Evolutionary conservation across 2,888 invertebrate genomes (phyloP).

Genomic region (Myopa tessellatipennis): DNA sequence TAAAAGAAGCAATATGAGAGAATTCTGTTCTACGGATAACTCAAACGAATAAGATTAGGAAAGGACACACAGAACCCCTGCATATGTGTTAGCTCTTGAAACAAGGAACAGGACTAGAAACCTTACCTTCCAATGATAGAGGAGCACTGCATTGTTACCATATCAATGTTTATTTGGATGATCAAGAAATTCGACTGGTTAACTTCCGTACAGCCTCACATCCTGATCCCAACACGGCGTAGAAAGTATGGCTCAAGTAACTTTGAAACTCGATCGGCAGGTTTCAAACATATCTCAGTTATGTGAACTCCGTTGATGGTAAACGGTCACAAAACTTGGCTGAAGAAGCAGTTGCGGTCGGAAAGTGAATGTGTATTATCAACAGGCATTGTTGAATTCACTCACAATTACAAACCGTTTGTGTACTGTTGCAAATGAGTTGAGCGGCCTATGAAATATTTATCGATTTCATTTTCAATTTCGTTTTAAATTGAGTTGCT

Average conservation of each 20-base stretch:
- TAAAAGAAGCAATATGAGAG: no score
- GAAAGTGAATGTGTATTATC: no score
- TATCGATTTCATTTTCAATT: slow-evolving; percentile 30
- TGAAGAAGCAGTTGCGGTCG: no score
- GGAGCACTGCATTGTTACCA: no score
- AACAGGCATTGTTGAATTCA: neutral
- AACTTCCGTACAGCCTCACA: slow-evolving; percentile 26
- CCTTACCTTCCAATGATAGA: no score
- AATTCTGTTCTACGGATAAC: no score
- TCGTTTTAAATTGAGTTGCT: slow-evolving; percentile 7
- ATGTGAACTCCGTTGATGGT: slow-evolving; percentile 61
- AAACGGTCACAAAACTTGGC: neutral
- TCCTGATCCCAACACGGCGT: slow-evolving; percentile 30
- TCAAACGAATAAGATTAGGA: no score
- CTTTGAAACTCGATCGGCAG: slow-evolving; percentile 4
- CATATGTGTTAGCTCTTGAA: no score
- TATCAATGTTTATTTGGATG: no score
- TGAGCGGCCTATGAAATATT: slow-evolving; percentile 25
- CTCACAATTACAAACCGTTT: slow-evolving; percentile 13
- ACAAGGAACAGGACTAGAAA: no score
- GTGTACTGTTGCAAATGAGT: slow-evolving; percentile 22
- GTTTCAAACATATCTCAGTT: slow-evolving; percentile 56
- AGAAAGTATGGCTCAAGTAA: slow-evolving; percentile 58
- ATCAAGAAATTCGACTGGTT: neutral
- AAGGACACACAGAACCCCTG: no score